Conservation (phyloP, 2,888 invertebrate species). For the Frankliniella intonsa region DNA sequence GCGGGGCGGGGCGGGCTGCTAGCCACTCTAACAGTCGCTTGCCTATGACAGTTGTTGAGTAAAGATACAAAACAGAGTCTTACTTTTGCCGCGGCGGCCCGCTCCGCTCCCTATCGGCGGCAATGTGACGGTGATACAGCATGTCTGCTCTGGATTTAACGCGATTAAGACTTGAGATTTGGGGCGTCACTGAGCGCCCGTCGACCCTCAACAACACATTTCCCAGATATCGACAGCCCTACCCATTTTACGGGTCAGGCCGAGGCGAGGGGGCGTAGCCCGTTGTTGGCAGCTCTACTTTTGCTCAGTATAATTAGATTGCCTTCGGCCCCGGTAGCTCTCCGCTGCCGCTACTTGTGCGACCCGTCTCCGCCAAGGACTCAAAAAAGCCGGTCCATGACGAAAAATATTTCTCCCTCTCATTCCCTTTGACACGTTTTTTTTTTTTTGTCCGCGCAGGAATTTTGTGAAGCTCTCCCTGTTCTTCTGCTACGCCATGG, state of each 20-base stretch:
- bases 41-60: too few relatives aligned
- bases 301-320: constrained; percentile 18
- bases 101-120: too few relatives aligned
- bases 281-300: constrained; percentile 7
- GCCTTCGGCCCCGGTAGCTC: neutral
- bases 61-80: too few relatives aligned
- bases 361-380: neutral
- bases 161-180: too few relatives aligned
- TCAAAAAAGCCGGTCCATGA: neutral
- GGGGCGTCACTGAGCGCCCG: too few relatives aligned
- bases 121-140: too few relatives aligned
- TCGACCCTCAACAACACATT: too few relatives aligned
- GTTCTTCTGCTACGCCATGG: neutral
- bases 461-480: constrained; percentile 7
- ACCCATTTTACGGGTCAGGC: neutral
- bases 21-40: too few relatives aligned
- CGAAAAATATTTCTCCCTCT: neutral
- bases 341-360: neutral
- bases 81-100: too few relatives aligned
- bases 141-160: too few relatives aligned
- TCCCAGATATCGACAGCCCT: neutral
- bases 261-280: neutral
- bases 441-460: neutral
- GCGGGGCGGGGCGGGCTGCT: too few relatives aligned
- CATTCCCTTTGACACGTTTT: neutral